Conservation (phyloP, 2,113 vertebrate species). For the Eptesicus fuscus region DNA sequence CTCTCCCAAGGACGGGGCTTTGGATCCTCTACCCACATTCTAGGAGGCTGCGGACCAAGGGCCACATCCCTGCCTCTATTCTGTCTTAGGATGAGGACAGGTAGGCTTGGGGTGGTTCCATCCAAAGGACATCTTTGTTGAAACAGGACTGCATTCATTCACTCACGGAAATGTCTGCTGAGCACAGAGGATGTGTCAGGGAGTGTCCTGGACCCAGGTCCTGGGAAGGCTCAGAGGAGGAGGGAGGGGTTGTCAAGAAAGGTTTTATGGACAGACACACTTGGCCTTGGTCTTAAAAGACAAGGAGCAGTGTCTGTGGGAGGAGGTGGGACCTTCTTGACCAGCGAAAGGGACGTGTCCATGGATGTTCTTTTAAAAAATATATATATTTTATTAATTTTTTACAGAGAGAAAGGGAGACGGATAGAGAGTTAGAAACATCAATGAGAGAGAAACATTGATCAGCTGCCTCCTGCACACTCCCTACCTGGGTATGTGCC, state of each 20-base stretch:
- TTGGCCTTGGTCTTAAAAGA: neutral
- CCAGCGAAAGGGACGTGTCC: neutral
- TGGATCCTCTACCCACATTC: neutral
- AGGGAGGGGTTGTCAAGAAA: neutral
- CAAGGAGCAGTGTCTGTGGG: neutral
- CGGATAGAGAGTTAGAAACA: too few species aligned
- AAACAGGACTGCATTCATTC: neutral
- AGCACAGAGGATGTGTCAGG: neutral
- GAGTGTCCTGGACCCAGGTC: neutral
- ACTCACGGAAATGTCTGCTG: neutral
- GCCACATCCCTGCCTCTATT: too few species aligned
- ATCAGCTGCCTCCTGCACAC: too few species aligned
- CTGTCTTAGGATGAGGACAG: neutral
- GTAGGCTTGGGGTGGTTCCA: neutral
- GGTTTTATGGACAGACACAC: rapidly evolving
- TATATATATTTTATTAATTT: too few species aligned
- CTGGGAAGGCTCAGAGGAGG: rapidly evolving
- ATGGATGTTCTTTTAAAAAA: neutral
- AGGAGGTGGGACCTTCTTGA: neutral
- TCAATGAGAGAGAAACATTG: too few species aligned
- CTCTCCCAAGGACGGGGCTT: neutral
- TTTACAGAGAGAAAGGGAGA: too few species aligned
- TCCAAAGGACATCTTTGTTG: rapidly evolving
- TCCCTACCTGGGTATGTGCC: too few species aligned
- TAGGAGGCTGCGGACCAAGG: neutral